Evolutionary conservation across 1,140 invertebrate species (phyloP).

Genomic region (Camponotus pennsylvanicus): DNA sequence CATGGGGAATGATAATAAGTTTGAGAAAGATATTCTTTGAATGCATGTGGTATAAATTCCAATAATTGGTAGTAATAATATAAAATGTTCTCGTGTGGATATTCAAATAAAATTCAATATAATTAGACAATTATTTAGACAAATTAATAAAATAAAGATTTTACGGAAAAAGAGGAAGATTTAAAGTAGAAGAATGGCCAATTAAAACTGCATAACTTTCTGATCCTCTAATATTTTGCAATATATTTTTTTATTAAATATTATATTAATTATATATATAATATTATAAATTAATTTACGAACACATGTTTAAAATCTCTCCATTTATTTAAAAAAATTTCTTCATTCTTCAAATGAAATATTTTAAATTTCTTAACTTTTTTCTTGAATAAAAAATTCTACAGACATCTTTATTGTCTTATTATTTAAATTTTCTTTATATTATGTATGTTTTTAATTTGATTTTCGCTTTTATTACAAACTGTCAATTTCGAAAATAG

Average conservation of each 20-base stretch:
- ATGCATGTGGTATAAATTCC: not conserved
- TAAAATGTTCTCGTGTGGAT: not conserved
- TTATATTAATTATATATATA: not conserved
- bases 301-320: not conserved
- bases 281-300: not conserved
- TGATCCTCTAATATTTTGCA: not conserved
- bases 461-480: not conserved
- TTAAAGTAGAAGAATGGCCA: not conserved
- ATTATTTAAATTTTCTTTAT: not conserved
- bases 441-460: not conserved
- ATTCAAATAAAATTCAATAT: not conserved
- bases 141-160: not conserved
- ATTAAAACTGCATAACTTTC: not conserved
- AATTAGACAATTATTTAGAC: conserved; percentile 8
- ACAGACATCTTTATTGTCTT: not conserved
- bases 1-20: not conserved
- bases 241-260: not conserved
- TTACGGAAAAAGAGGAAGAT: not conserved
- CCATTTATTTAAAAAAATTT: not conserved
- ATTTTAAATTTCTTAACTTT: not conserved
- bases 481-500: not conserved
- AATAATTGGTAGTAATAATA: not conserved
- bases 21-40: not conserved
- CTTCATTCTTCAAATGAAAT: not conserved
- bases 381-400: conserved; percentile 5